Percentiles rank a stretch among this genome's conserved stretches.
Conservation (phyloP, 2,888 invertebrate genomes). For the Acanthococcus lagerstroemiae region DNA sequence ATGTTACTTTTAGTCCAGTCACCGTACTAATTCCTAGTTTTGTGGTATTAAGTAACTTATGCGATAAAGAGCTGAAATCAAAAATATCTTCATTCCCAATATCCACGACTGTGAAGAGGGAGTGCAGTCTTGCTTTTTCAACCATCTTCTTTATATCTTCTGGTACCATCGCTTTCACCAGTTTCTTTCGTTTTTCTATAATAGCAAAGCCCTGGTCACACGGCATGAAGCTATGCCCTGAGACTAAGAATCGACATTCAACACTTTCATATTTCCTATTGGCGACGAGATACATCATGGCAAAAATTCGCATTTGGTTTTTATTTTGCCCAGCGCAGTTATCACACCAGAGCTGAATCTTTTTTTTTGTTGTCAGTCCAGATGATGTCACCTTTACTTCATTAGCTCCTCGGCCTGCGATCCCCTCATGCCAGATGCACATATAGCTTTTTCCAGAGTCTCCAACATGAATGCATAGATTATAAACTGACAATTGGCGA, state of each 20-base stretch:
- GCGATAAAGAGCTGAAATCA: background rate
- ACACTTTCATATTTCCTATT: conserved; percentile 27
- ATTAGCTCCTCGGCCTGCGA: conserved; percentile 33
- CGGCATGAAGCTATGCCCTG: conserved; percentile 34
- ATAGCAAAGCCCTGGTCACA: conserved; percentile 34
- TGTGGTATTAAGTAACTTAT: conserved; percentile 13
- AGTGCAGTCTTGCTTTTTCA: background rate
- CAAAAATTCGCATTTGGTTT: conserved; percentile 39
- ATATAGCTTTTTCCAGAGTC: conserved; percentile 10
- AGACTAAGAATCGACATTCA: conserved; percentile 35
- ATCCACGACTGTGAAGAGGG: conserved; percentile 11
- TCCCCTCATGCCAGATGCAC: conserved; percentile 35
- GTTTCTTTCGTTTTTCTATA: conserved; percentile 34
- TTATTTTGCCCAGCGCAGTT: conserved; percentile 37
- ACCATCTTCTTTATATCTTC: conserved; percentile 16
- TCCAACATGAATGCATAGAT: conserved; percentile 36
- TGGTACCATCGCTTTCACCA: conserved; percentile 22
- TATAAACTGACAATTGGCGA: conserved; percentile 38
- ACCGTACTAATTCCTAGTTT: conserved; percentile 10
- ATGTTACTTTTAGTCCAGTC: background rate
- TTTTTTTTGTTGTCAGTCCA: background rate
- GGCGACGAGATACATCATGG: background rate
- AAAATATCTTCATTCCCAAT: conserved; percentile 19
- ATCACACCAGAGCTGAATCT: conserved; percentile 33
- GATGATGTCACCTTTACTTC: conserved; percentile 34